These are phyloP conservation scores for Acleris holmiana DNA, from an alignment of 2,888 invertebrate species.

Conservation along the genomic window DNA sequence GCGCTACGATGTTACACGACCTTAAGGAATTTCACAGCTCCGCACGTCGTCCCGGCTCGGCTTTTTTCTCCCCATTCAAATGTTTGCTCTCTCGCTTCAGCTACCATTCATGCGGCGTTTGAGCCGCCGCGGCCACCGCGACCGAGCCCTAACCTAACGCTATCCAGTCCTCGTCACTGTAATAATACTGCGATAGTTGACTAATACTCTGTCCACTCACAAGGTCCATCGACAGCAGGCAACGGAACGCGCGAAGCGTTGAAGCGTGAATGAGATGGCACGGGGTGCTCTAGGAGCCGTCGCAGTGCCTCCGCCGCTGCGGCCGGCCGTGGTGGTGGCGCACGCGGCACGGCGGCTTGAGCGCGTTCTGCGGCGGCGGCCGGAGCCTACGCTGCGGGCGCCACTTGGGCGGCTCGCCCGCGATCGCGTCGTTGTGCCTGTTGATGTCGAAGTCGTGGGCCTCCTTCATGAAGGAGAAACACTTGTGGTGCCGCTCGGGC, in stretches of 20 bases:
- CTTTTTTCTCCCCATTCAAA: constrained; percentile 74
- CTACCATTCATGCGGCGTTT: constrained; percentile 80
- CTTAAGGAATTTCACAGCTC: constrained; percentile 83
- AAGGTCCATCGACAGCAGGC: constrained; percentile 80
- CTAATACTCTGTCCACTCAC: constrained; percentile 84
- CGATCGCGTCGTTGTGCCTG: constrained; percentile 84
- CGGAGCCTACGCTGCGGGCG: constrained; percentile 76
- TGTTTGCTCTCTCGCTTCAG: constrained; percentile 81
- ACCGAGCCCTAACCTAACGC: constrained; percentile 74
- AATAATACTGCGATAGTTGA: constrained; percentile 85
- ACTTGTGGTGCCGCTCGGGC: constrained; percentile 77
- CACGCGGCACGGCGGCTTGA: constrained; percentile 71
- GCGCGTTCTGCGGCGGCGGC: constrained; percentile 68
- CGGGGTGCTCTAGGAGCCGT: constrained; percentile 71
- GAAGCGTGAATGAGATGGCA: constrained; percentile 77
- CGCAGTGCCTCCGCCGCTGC: constrained; percentile 77
- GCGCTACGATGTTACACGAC: constrained; percentile 79
- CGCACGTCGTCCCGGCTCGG: constrained; percentile 66
- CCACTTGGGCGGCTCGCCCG: constrained; percentile 74
- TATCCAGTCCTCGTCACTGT: constrained; percentile 82
- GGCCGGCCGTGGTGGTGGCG: constrained; percentile 78
- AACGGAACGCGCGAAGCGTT: constrained; percentile 82
- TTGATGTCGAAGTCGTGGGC: constrained; percentile 86
- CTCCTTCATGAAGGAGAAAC: constrained; percentile 86
- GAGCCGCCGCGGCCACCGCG: constrained; percentile 75